A percentile compares a stretch with the other conserved stretches of the same genome.
phyloP scores from a whole-genome alignment of 2,888 invertebrate genomes.

The Neelides folsomi region DNA sequence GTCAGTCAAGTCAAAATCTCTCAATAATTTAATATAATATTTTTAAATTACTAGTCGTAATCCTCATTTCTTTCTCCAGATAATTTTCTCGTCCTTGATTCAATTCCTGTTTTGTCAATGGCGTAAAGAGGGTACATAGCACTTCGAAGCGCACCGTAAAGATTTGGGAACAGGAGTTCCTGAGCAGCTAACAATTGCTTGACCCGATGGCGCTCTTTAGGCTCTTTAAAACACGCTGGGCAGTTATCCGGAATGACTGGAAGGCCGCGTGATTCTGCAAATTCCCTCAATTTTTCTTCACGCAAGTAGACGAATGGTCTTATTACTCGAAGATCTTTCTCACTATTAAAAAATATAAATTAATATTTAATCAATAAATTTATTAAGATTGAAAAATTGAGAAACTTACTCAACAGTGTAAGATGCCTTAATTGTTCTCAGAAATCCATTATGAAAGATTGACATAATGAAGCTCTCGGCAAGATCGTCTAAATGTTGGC shows the following conservation, averaged over 20 bases:
- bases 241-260: constrained; percentile 56
- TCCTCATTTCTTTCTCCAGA: constrained; percentile 2
- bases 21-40: no score
- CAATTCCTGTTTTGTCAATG: constrained; percentile 37
- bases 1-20: no score
- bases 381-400: neutral
- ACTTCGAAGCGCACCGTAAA: constrained; percentile 58
- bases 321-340: constrained; percentile 66
- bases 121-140: constrained; percentile 65
- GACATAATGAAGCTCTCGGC: constrained; percentile 69
- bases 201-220: constrained; percentile 48
- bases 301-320: constrained; percentile 77
- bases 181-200: constrained; percentile 59
- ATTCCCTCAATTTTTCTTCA: constrained; percentile 58
- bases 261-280: constrained; percentile 57
- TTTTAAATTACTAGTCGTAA: neutral
- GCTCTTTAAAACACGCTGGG: constrained; percentile 43
- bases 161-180: constrained; percentile 58
- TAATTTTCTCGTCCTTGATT: no score
- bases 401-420: constrained; percentile 54
- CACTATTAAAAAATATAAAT: constrained; percentile 41
- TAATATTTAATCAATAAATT: neutral
- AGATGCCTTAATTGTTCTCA: constrained; percentile 62
- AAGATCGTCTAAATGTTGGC: constrained; percentile 72
- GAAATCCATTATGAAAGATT: constrained; percentile 63